These are phyloP conservation scores for Cataglyphis albicans DNA, from an alignment of 2,888 invertebrate genomes.

Conservation along the genomic window DNA sequence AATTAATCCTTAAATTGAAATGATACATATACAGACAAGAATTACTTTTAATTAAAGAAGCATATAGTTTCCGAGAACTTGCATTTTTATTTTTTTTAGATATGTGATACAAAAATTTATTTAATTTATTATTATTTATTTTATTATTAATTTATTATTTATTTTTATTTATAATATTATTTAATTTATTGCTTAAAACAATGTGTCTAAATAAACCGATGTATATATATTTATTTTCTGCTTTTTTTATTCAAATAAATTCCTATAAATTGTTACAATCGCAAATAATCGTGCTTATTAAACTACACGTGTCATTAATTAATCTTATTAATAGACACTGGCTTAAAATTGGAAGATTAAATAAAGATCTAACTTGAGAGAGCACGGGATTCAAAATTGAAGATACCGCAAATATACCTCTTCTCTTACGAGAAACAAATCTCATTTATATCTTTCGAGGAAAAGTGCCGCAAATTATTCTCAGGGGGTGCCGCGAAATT, in stretches of 20 bases:
- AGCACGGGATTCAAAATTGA: conserved; percentile 14
- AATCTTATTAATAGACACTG: not conserved
- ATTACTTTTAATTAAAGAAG: not conserved
- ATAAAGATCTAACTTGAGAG: not conserved
- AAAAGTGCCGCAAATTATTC: conserved; percentile 23
- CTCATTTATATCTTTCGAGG: conserved; percentile 10
- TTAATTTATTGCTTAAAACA: not conserved
- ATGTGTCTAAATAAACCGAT: not conserved
- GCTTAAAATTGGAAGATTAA: not conserved
- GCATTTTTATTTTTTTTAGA: not conserved
- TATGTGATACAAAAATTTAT: not conserved
- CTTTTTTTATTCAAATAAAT: not conserved
- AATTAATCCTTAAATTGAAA: not conserved
- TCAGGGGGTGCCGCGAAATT: not conserved
- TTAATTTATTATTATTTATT: not conserved
- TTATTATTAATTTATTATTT: too few species aligned
- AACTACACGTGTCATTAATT: conserved; percentile 2
- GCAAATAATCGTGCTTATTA: not conserved
- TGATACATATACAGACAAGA: not conserved
- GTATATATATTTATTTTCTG: not conserved
- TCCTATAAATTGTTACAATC: not conserved
- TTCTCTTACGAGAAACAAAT: not conserved
- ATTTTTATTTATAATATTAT: too few species aligned
- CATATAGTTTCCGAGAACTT: not conserved
- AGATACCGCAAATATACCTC: not conserved